Evolutionary conservation across 2,113 vertebrate species (phyloP).

Genomic region (Mustelus asterias): DNA sequence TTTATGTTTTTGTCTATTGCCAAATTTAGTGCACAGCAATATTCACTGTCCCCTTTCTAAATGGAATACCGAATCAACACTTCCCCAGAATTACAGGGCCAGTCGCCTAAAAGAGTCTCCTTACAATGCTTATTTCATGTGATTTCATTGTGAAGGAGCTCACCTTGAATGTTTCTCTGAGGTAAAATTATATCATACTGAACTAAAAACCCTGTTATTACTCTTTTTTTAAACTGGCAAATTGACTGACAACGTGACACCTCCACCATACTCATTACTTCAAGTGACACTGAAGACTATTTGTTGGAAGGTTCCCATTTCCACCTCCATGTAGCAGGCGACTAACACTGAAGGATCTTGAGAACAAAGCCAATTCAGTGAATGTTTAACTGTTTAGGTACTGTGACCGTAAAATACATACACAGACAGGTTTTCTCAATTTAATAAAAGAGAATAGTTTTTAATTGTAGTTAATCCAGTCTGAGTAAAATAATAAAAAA

Average conservation of each 20-base stretch:
- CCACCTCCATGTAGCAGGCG: background rate
- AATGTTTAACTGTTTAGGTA: background rate
- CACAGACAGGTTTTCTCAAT: too few species aligned
- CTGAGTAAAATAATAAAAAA: too few species aligned
- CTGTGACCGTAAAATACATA: too few species aligned
- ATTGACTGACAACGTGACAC: slow-evolving; percentile 9
- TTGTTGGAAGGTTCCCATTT: background rate
- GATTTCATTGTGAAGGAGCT: background rate
- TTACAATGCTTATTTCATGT: background rate
- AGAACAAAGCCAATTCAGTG: background rate
- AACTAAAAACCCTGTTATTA: background rate
- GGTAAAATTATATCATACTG: background rate
- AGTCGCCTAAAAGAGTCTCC: background rate
- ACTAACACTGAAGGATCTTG: background rate
- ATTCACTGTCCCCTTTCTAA: background rate
- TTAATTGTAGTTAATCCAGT: too few species aligned
- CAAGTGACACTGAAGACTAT: background rate
- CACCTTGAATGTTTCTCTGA: background rate
- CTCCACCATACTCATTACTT: background rate
- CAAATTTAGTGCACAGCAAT: background rate
- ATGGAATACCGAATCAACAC: background rate
- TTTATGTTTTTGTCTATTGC: background rate
- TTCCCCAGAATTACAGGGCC: background rate
- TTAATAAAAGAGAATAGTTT: too few species aligned
- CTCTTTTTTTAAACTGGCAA: background rate